Conservation (phyloP, 2,113 vertebrate genomes). For the Onychostruthus taczanowskii region DNA sequence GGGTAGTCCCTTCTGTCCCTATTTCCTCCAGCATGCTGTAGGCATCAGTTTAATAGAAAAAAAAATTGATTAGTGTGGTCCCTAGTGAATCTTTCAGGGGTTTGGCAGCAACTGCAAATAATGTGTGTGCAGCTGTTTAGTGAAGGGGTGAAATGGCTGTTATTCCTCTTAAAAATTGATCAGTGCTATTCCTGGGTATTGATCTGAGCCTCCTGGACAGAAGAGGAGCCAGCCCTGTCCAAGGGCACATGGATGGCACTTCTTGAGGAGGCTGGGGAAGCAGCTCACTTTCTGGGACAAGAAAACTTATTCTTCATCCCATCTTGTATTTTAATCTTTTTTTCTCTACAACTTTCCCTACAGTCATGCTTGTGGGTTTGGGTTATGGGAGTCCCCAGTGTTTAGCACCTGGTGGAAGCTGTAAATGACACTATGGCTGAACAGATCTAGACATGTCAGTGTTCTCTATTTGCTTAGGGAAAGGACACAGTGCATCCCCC, state of each 20-base stretch:
- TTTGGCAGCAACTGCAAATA: slow-evolving; percentile 21
- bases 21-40: not conserved
- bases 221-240: not conserved
- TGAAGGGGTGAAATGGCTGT: not conserved
- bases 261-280: not conserved
- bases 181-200: not conserved
- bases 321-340: not conserved
- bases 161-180: slow-evolving; percentile 10
- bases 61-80: slow-evolving; percentile 43
- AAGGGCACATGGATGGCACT: not conserved
- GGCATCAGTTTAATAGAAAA: slow-evolving; percentile 39
- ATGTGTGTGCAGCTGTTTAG: not conserved
- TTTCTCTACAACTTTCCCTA: not conserved
- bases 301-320: not conserved
- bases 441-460: not conserved
- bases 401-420: not conserved
- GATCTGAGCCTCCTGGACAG: not conserved
- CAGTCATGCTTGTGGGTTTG: not conserved
- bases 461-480: not conserved
- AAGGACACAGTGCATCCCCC: not conserved
- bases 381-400: not conserved
- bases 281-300: not conserved
- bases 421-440: not conserved
- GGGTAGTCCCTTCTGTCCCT: not conserved
- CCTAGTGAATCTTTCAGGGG: not conserved